Evolutionary conservation across 2,888 invertebrate genomes (phyloP), one percentile per base, ranked within the genome.

Genomic region (Volucella inanis): DNA sequence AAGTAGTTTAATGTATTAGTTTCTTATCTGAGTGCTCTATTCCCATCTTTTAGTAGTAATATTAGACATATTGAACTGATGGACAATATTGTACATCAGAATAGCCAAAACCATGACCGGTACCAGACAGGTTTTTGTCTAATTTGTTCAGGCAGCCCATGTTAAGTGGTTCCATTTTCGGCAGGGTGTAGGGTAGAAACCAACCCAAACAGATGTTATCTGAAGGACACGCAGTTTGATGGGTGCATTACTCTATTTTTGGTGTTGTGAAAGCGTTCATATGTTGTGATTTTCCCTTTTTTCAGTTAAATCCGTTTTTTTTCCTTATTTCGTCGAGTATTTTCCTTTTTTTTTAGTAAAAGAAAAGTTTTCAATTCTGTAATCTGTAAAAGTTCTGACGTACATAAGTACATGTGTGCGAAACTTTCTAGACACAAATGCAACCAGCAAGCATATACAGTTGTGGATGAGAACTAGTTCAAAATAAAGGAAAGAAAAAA

Each of bases 341-440:
- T 43, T 43, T 47, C 12, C 59, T 67, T 54, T 12, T 43, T 65
- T 57, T 55, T 55, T 45, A 15, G 11, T 39, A 50, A 49, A 38
- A 31, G 61, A 22, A 77, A 70, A 68, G 54, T 77, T 70, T 70
- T 15, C 39, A 62, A 54, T 77, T 31, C 31, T 31, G 31, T 54
- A 70, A 55, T 62, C 62, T 70, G 77, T 62, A 68, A 49, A 77
- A 77, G 15, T 70, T 76, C 22, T 70, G 54, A 43, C 50, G 59
- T 65, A 50, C 31, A 31, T 31, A 31, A 31, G 6, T 31, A 31
- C 31, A 31, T 31, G 0, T 71, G 65, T 64, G 78, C 15, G 18
- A 64, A 79, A 79, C 57, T 79, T 79, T 65, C 71, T 71, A 79
- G 78, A 79, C 78, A 79, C 64, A 61, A 78, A 71, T 71, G 64